These are phyloP conservation scores for Galeruca laticollis DNA, from an alignment of 2,888 invertebrate genomes.

Conservation along the genomic window DNA sequence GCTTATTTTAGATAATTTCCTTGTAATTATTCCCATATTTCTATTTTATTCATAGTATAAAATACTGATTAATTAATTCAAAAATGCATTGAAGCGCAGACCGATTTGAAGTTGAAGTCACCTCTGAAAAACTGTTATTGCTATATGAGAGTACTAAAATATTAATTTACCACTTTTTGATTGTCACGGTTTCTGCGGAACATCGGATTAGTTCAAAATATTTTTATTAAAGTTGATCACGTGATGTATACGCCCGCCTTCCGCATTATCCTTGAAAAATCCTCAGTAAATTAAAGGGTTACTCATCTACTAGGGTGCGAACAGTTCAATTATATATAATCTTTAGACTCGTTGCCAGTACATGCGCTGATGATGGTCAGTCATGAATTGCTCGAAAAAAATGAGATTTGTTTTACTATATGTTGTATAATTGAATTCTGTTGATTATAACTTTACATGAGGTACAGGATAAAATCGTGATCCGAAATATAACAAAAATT, in stretches of 20 bases:
- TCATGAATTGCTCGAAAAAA: neutral
- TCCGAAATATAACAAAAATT: neutral
- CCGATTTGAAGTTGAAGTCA: too few relatives aligned
- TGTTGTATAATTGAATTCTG: neutral
- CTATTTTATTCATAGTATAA: too few relatives aligned
- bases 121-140: neutral
- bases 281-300: conserved; percentile 32
- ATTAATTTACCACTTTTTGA: conserved; percentile 23
- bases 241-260: conserved; percentile 17
- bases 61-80: too few relatives aligned
- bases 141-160: neutral
- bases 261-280: conserved; percentile 28
- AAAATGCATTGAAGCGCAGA: too few relatives aligned
- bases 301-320: conserved; percentile 25
- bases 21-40: too few relatives aligned
- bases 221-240: conserved; percentile 24
- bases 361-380: neutral
- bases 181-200: conserved; percentile 22
- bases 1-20: too few relatives aligned
- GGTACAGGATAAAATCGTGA: neutral
- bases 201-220: conserved; percentile 27
- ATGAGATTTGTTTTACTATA: neutral
- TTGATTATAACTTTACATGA: neutral
- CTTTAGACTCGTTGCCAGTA: conserved; percentile 19
- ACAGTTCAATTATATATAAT: conserved; percentile 27